phyloP scores from a whole-genome alignment of 1,140 invertebrate genomes.

The Aphelinus certus region DNA sequence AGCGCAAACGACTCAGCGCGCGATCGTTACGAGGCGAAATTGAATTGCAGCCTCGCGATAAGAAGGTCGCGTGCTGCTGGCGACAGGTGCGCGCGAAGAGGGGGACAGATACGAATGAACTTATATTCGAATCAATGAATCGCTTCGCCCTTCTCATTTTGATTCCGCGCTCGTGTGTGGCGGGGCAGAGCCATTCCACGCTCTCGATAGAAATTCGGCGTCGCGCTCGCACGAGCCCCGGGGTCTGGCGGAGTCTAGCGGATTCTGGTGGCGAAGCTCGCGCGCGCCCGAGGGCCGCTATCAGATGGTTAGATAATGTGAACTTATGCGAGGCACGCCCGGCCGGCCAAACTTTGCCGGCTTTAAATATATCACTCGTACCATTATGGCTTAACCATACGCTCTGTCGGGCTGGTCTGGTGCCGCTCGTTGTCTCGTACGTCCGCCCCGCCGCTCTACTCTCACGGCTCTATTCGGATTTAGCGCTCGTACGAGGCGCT shows the following conservation, averaged over 20 bases:
- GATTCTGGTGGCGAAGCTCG: conserved; percentile 1
- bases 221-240: conserved; percentile 20
- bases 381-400: conserved; percentile 64
- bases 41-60: too few relatives aligned
- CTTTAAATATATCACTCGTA: conserved; percentile 64
- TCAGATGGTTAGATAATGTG: conserved; percentile 66
- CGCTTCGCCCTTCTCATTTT: too few relatives aligned
- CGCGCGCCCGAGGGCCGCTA: conserved; percentile 48
- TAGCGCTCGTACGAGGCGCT: conserved; percentile 46
- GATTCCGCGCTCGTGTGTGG: too few relatives aligned
- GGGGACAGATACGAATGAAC: too few relatives aligned
- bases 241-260: conserved; percentile 43
- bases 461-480: conserved; percentile 46
- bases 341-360: conserved; percentile 58
- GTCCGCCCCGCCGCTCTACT: not conserved
- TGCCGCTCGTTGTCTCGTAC: too few relatives aligned
- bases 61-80: too few relatives aligned
- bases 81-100: too few relatives aligned
- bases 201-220: too few relatives aligned
- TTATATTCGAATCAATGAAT: too few relatives aligned
- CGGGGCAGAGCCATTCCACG: too few relatives aligned
- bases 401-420: conserved; percentile 43
- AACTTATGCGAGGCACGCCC: conserved; percentile 66
- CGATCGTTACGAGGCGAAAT: too few relatives aligned
- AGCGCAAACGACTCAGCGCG: too few relatives aligned